Conservation (phyloP, 2,113 vertebrate species). For the Ceuthmochares aereus region DNA sequence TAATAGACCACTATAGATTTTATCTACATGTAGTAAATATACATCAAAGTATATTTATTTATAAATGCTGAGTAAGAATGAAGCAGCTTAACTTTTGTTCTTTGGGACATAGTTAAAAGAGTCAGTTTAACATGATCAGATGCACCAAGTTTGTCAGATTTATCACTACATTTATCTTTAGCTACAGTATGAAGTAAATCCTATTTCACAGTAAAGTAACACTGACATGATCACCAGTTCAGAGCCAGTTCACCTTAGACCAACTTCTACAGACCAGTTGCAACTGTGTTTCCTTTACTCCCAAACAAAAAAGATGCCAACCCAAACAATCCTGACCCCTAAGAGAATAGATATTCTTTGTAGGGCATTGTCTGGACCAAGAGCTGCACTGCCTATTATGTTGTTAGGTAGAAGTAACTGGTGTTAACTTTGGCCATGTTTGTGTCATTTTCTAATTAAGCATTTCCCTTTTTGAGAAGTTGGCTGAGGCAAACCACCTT, state of each 20-base stretch:
- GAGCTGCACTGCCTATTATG: accelerated
- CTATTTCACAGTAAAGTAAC: not conserved
- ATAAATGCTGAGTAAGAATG: not conserved
- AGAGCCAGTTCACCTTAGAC: not conserved
- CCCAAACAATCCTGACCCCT: not conserved
- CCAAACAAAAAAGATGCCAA: not conserved
- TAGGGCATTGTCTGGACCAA: accelerated
- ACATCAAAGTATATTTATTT: not conserved
- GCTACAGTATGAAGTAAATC: not conserved
- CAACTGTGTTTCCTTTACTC: not conserved
- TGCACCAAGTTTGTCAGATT: not conserved
- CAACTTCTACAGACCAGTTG: not conserved
- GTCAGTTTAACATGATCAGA: not conserved
- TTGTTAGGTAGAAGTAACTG: not conserved
- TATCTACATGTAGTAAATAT: not conserved
- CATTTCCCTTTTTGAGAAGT: not conserved
- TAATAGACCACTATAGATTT: not conserved
- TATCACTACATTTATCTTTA: not conserved
- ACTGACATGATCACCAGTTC: not conserved
- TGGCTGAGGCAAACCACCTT: not conserved
- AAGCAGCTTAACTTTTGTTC: not conserved
- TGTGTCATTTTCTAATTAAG: not conserved
- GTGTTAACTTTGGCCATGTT: not conserved
- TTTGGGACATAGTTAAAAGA: not conserved
- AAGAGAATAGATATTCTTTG: not conserved